Evolutionary conservation across 2,113 vertebrate genomes (phyloP).

Genomic region (Collichthys lucidus): DNA sequence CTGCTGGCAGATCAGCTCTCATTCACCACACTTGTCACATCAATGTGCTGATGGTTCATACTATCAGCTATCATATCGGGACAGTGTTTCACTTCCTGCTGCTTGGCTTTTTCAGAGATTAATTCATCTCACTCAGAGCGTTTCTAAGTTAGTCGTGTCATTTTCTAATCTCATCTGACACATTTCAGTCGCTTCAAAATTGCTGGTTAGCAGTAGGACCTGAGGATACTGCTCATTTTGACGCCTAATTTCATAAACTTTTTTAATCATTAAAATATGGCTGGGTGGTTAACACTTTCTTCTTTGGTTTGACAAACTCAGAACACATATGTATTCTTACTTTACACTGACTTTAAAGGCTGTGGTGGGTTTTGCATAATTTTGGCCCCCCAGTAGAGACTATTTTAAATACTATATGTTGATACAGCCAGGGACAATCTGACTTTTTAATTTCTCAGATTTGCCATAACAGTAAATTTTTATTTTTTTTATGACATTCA

Average conservation of each 20-base stretch:
- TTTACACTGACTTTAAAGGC: not conserved
- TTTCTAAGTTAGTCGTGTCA: too few species aligned
- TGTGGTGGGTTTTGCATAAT: not conserved
- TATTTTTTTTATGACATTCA: not conserved
- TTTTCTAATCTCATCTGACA: too few species aligned
- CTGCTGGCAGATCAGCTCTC: constrained; percentile 53
- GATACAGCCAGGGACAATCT: not conserved
- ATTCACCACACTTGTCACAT: constrained; percentile 36
- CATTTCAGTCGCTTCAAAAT: too few species aligned
- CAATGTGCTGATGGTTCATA: constrained; percentile 22
- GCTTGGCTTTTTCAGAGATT: not conserved
- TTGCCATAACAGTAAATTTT: not conserved
- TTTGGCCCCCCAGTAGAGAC: not conserved
- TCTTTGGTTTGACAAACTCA: too few species aligned
- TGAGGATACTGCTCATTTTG: too few species aligned
- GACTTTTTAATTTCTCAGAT: not conserved
- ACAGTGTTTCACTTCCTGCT: constrained; percentile 5
- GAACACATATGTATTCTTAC: too few species aligned
- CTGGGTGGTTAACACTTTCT: too few species aligned
- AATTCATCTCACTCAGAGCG: too few species aligned
- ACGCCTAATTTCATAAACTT: too few species aligned
- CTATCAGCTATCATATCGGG: not conserved
- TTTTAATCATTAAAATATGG: too few species aligned
- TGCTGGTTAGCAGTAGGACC: too few species aligned
- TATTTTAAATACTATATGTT: not conserved